Percentiles rank a stretch among this genome's conserved stretches.
Evolutionary conservation across 1,140 invertebrate species (phyloP).

Genomic region (Drosophila orosa): DNA sequence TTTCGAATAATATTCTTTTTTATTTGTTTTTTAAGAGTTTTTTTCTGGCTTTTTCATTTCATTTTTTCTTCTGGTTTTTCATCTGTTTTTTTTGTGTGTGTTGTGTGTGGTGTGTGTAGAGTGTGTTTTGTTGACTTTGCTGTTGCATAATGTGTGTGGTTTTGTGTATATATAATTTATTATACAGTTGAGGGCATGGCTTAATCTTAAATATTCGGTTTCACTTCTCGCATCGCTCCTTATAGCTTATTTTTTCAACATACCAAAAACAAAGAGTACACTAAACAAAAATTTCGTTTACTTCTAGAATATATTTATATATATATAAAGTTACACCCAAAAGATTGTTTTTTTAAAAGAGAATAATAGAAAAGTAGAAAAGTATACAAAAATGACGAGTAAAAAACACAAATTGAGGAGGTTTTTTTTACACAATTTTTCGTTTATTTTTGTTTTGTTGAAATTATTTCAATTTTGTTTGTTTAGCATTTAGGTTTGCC

Average conservation of each 20-base stretch:
- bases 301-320: conserved; percentile 41
- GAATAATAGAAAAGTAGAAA: conserved; percentile 15
- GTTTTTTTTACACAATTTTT: conserved; percentile 62
- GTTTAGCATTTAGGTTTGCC: conserved; percentile 35
- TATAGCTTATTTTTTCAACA: conserved; percentile 66
- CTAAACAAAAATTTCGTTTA: conserved; percentile 53
- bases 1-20: conserved; percentile 81
- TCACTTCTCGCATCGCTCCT: conserved; percentile 39
- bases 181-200: conserved; percentile 82
- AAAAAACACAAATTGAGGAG: conserved; percentile 68
- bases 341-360: conserved; percentile 11
- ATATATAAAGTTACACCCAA: conserved; percentile 48
- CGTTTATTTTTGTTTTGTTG: conserved; percentile 65
- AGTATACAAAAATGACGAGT: conserved; percentile 38
- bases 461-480: conserved; percentile 64
- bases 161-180: conserved; percentile 69
- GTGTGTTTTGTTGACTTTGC: conserved; percentile 74
- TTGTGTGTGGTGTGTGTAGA: conserved; percentile 39
- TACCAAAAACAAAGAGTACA: conserved; percentile 71
- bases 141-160: conserved; percentile 32
- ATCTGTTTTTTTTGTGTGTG: conserved; percentile 36
- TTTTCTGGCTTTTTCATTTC: conserved; percentile 53
- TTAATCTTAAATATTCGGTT: conserved; percentile 75
- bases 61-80: conserved; percentile 76
- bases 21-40: conserved; percentile 76